Evolutionary conservation across 2,888 invertebrate species (phyloP), one percentile per base, ranked within the genome.

Genomic region (Ptychoptera contaminata): DNA sequence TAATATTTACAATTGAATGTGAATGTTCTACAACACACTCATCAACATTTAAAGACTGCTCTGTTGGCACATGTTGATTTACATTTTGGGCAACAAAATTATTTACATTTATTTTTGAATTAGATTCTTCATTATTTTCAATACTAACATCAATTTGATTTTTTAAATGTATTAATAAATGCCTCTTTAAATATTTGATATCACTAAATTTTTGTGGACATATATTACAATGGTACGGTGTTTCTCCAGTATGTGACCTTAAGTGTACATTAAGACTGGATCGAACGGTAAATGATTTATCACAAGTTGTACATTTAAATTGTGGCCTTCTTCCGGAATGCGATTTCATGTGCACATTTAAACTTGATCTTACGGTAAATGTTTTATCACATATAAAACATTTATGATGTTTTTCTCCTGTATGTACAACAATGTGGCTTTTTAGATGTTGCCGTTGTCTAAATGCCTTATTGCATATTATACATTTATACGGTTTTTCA

Each of bases 241-340:
- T 23, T 23, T 23, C 23, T 23, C 23, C 23, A 23, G 23, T 23
- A 7, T 23, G 23, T 23, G 23, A 23, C 7, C 23, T 23, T 23
- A 23, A 23, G 7, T 23, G 23, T 23, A 23, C 23, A 23, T 23
- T 23, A 23, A 23, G 23, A 7, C 23, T 23, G 23, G 23, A 23
- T 23, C 23, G 3, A 5, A 23, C 23, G 3, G 23, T 23, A 23
- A 23, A 23, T 23, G 23, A 23, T 44, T 53, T 52, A 31, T 42
- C 37, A 36, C 54, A 54, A 16, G 46, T 29, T 14, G 47, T 44
- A 45, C 54, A 54, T 16, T 49, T 40, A 42, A 49, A 23, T 7
- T 23, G 52, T 5, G 53, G 53, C 9, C 48, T 49, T 43, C 51
- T 51, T 9, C 54, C 52, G 16, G 49, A 47, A 41, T 54, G 54